Evolutionary conservation across 2,888 invertebrate species (phyloP).

Genomic region (Limulus polyphemus): DNA sequence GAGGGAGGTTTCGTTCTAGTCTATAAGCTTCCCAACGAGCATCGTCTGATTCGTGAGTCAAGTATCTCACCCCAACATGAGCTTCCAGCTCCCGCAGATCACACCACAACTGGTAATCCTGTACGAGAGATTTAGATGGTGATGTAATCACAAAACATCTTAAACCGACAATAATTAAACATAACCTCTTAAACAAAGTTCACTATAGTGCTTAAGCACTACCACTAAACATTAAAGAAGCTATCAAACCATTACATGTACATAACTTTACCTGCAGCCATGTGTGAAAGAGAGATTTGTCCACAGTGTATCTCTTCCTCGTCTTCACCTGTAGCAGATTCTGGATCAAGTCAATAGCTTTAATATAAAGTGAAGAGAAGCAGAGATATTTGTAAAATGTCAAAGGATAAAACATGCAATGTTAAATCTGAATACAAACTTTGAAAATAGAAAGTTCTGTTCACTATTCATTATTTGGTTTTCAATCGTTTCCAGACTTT

Average conservation of each 20-base stretch:
- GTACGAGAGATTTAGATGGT: conserved; percentile 3
- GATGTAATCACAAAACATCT: no score
- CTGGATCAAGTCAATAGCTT: conserved; percentile 95
- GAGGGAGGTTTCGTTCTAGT: conserved; percentile 36
- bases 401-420: no score
- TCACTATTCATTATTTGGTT: no score
- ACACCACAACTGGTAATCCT: conserved; percentile 86
- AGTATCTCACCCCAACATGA: conserved; percentile 61
- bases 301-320: conserved; percentile 85
- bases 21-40: conserved; percentile 64
- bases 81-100: conserved; percentile 80
- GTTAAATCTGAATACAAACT: no score
- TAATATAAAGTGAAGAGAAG: not conserved
- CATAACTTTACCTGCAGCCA: conserved; percentile 98
- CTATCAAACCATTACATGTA: no score
- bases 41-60: conserved; percentile 87
- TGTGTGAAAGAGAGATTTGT: conserved; percentile 84
- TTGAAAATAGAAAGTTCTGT: no score
- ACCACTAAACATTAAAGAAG: no score
- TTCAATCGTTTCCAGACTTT: no score
- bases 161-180: no score
- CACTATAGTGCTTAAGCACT: no score
- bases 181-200: no score
- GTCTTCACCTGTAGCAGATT: conserved; percentile 89
- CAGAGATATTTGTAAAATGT: no score